Evolutionary conservation across 2,888 invertebrate genomes (phyloP), one percentile per base, ranked within the genome.

Genomic region (Drosophila ochracea): DNA sequence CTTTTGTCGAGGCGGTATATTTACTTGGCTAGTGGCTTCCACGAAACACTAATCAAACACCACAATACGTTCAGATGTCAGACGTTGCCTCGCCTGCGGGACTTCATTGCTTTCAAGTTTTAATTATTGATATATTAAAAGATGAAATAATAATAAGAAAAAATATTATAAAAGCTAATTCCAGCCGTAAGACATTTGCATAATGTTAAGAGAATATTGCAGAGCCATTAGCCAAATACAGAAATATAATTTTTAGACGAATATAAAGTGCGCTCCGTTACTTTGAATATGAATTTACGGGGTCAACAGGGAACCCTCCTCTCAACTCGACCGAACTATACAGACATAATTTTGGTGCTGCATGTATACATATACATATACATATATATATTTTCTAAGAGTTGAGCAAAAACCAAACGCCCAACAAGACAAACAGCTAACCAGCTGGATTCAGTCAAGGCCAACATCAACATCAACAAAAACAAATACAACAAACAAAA

Each of bases 361-460:
- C 49, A 31, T 16, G 16, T 41, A 57, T 41, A 41, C 10, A 30
- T 30, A 41, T 28, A 55, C 1, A 30, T n/a, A 47, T 30, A 55
- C 0, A 30, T 30, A 37, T 53, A 30, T 52, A 47, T 53, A 47
- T 53, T 47, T n/a, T 39, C 41, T 16, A 54, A 62, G 63, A 58
- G 43, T 50, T 71, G 58, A 58, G 52, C 50, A 54, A 71, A 64
- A 63, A 64, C 11, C 47, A 53, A 58, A 19, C 28, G 33, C 37
- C 52, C 31, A 25, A 54, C 66, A 49, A 59, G 50, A 60, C 64
- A 49, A 47, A 28, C 13, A 47, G 63, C 50, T 33, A 65, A 67
- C 70, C 68, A 71, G 71, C 63, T 61, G 59, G 70, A 80, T 60
- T 50, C 68, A 76, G 69, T 82, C 84, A 89, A 84, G 89, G 87